Evolutionary conservation across 2,113 vertebrate genomes (phyloP).

Genomic region (Myanophis thanlyinensis): DNA sequence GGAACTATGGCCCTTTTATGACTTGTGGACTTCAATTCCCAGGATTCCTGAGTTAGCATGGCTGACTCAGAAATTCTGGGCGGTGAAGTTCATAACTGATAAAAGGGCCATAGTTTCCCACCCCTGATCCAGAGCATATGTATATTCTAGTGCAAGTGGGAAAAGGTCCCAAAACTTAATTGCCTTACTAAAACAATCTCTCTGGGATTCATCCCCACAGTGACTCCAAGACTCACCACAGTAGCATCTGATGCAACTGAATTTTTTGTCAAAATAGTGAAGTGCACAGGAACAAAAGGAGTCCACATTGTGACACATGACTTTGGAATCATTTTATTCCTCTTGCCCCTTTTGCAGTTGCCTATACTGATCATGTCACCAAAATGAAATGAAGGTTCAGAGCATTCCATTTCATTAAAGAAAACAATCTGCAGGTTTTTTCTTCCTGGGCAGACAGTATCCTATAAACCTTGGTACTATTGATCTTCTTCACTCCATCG

Average conservation of each 20-base stretch:
- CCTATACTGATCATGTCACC: neutral
- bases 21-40: neutral
- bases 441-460: neutral
- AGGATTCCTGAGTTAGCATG: neutral
- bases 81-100: neutral
- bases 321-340: neutral
- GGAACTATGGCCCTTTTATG: neutral
- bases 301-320: neutral
- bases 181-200: neutral
- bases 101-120: neutral
- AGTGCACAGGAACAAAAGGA: neutral
- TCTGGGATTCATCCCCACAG: neutral
- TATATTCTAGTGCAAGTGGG: neutral
- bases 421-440: constrained; percentile 5
- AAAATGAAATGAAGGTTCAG: constrained; percentile 2
- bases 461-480: neutral
- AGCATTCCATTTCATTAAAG: constrained; percentile 23
- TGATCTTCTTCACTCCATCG: neutral
- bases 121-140: neutral
- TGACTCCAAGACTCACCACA: neutral
- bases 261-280: neutral
- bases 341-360: neutral
- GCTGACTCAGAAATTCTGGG: neutral
- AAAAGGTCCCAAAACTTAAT: neutral
- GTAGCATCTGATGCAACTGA: neutral